Conservation (phyloP, 92 coral and sea anemone species). For the Palythoa heliodiscus region DNA sequence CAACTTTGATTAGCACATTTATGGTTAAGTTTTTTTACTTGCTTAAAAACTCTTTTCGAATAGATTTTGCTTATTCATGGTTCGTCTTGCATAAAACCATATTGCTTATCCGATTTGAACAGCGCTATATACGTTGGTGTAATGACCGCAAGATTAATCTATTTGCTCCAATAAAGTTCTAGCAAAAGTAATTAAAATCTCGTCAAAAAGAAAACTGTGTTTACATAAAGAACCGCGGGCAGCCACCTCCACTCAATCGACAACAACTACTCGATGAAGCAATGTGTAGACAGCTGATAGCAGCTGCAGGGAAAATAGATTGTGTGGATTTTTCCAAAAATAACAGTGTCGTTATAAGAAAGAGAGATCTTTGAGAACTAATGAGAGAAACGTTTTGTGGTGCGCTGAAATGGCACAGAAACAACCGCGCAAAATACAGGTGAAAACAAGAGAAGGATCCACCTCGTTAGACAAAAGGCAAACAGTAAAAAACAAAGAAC, state of each 20-base stretch:
- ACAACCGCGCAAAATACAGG: neutral
- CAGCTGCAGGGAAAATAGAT: conserved; percentile 9
- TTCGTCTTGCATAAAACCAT: neutral
- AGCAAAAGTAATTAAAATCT: conserved; percentile 38
- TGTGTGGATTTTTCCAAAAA: conserved; percentile 37
- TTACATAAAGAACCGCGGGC: conserved; percentile 3
- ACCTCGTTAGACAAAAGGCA: too few species aligned
- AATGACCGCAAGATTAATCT: conserved; percentile 32
- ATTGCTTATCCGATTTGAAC: conserved; percentile 1
- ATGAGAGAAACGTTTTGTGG: neutral
- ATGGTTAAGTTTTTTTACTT: neutral
- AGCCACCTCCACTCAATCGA: conserved; percentile 36
- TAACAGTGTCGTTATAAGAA: conserved; percentile 38
- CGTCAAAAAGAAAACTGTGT: conserved; percentile 35
- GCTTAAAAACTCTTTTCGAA: neutral
- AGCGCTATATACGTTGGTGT: conserved; percentile 14
- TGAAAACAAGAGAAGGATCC: neutral
- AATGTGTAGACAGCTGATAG: conserved; percentile 36
- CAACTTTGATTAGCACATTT: neutral
- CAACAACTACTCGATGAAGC: conserved; percentile 25
- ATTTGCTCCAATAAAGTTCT: conserved; percentile 40
- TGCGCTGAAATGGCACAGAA: neutral
- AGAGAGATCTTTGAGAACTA: neutral
- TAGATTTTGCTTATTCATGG: neutral
- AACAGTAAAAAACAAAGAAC: neutral